Conservation (phyloP, 2,113 vertebrate genomes). For the Notothenia rossii region DNA sequence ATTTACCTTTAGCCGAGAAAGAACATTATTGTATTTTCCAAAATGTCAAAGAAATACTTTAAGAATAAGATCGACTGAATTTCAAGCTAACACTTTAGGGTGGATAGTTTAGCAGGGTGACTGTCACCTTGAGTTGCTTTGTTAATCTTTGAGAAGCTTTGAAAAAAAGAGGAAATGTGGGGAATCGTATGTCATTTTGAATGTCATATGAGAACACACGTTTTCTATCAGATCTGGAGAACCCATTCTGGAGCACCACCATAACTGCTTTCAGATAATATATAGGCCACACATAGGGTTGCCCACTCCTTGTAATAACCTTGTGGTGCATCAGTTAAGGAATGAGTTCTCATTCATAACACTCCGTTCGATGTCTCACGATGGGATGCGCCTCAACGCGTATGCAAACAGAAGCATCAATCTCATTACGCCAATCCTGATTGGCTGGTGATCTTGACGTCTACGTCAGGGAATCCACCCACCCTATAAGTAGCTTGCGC, state of each 20-base stretch:
- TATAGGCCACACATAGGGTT: neutral
- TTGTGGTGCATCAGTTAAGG: constrained; percentile 27
- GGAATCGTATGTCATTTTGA: constrained; percentile 37
- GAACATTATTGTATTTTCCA: neutral
- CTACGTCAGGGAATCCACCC: too few species aligned
- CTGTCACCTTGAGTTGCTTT: constrained; percentile 28
- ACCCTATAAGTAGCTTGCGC: too few species aligned
- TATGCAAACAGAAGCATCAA: too few species aligned
- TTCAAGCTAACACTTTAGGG: neutral
- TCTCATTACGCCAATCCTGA: too few species aligned
- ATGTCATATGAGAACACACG: constrained; percentile 29
- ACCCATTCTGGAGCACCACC: constrained; percentile 18
- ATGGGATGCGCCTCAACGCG: too few species aligned
- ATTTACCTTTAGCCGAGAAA: neutral
- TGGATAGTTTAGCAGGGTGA: constrained; percentile 6
- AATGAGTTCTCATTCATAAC: constrained; percentile 5
- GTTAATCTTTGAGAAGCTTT: constrained; percentile 9
- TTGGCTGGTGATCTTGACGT: too few species aligned
- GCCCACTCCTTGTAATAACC: constrained; percentile 44
- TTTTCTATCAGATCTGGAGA: constrained; percentile 23
- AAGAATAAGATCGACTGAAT: constrained; percentile 1
- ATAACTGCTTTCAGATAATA: constrained; percentile 18
- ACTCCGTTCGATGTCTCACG: too few species aligned
- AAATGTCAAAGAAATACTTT: constrained; percentile 4
- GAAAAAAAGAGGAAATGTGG: neutral